Evolutionary conservation across 2,113 vertebrate genomes (phyloP), one percentile per base, ranked within the genome.

Genomic region (Lagopus muta): DNA sequence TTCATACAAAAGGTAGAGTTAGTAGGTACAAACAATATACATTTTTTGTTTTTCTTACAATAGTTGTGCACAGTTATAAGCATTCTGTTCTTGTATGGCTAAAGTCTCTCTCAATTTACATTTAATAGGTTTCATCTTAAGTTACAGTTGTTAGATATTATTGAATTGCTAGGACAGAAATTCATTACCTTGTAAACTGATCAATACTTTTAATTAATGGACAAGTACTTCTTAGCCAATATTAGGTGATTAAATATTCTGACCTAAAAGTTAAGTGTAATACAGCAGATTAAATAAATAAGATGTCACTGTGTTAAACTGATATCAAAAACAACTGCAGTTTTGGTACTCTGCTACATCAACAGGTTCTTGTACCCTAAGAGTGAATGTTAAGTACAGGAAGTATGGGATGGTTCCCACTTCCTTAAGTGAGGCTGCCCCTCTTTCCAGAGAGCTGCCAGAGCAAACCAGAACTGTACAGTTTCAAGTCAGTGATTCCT

Each of bases 331-430:
- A 13, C 27, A 55, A 64, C 28, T 54, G 15, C 12, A 78, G 21
- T 75, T 92, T 50, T 67, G 52, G 38, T 90, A 43, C 40, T 48
- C 72, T 60, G 32, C 77, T 60, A 38, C 22, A 64, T 45, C 38
- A 82, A 18, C 8, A 72, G 11, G 22, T 34, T 65, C 43, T 67
- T n/a, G 38, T 73, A 71, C 4, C 34, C 25, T 48, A 40, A 2
- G 19, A 47, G 30, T 0, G 54, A 24, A 16, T 1, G 13, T 5
- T 32, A 22, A 67, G 3, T 16, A 58, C 0, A 40, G 14, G 15
- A 86, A 72, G 8, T 3, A 82, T 0, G 3, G 7, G 36, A 61
- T 3, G 12, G 4, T 71, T 10, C 58, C 12, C 21, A 25, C 34
- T 18, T 64, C 30, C 28, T 61, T n/a, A 50, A 38, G 15, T n/a